These are phyloP conservation scores for Byasa hedistus DNA, from an alignment of 2,888 invertebrate species.

Conservation along the genomic window DNA sequence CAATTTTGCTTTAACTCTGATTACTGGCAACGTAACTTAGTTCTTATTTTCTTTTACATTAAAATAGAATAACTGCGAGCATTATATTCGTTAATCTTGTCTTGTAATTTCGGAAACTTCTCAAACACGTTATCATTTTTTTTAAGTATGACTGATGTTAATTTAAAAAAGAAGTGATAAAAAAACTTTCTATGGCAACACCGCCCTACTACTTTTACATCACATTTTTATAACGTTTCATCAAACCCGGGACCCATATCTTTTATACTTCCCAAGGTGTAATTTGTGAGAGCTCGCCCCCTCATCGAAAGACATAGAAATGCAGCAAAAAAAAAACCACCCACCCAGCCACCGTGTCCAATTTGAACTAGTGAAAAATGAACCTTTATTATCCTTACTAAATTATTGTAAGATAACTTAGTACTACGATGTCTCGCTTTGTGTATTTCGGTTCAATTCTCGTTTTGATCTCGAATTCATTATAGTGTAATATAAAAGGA, in stretches of 20 bases:
- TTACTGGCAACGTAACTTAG: too few relatives aligned
- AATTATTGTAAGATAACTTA: slow-evolving; percentile 52
- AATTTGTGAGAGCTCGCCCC: slow-evolving; percentile 55
- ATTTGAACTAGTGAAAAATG: slow-evolving; percentile 73
- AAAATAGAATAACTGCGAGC: too few relatives aligned
- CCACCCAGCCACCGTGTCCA: slow-evolving; percentile 60
- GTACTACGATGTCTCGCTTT: slow-evolving; percentile 34
- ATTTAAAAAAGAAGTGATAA: not conserved
- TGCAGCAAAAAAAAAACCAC: slow-evolving; percentile 56
- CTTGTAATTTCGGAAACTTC: too few relatives aligned
- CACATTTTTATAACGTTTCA: slow-evolving; percentile 36
- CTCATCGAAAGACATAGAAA: slow-evolving; percentile 44
- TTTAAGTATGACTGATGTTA: not conserved
- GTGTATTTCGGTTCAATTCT: not conserved
- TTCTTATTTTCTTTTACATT: too few relatives aligned
- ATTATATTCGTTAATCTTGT: too few relatives aligned
- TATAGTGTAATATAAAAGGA: not conserved
- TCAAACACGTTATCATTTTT: too few relatives aligned
- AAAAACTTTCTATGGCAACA: slow-evolving; percentile 4
- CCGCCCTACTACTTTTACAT: slow-evolving; percentile 27
- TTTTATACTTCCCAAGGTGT: slow-evolving; percentile 46
- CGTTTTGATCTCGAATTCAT: not conserved
- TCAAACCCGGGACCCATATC: slow-evolving; percentile 32
- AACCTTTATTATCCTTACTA: slow-evolving; percentile 66
- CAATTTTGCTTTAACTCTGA: too few relatives aligned